phyloP scores from a whole-genome alignment of 2,888 invertebrate genomes.

The Pedicia rivosa region DNA sequence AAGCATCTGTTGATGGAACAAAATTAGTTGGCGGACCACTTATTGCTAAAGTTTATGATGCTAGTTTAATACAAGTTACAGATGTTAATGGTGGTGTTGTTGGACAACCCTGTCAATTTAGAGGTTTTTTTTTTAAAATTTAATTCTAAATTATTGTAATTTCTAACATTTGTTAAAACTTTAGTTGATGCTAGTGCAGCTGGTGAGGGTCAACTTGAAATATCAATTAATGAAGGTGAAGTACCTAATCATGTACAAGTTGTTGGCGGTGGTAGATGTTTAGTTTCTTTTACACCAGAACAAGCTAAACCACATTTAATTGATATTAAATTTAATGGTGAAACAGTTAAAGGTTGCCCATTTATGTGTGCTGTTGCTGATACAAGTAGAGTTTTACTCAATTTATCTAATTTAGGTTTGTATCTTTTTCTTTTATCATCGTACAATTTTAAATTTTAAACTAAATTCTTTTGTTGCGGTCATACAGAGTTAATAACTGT shows the following conservation, averaged over 20 bases:
- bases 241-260: slow-evolving; percentile 97
- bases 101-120: slow-evolving; percentile 91
- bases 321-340: slow-evolving; percentile 91
- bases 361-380: slow-evolving; percentile 75
- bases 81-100: slow-evolving; percentile 88
- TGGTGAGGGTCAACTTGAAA: slow-evolving; percentile 97
- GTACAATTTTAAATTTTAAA: not conserved
- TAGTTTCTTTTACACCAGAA: slow-evolving; percentile 90
- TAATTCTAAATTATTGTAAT: too few relatives aligned
- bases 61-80: slow-evolving; percentile 83
- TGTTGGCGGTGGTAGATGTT: slow-evolving; percentile 85
- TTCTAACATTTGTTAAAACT: slow-evolving; percentile 36
- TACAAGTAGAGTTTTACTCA: slow-evolving; percentile 57
- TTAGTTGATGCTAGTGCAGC: slow-evolving; percentile 98
- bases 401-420: slow-evolving; percentile 52
- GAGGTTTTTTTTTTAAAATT: slow-evolving; percentile 32
- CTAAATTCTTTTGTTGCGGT: slow-evolving; percentile 15
- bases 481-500: slow-evolving; percentile 82
- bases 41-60: slow-evolving; percentile 88
- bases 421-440: too few relatives aligned
- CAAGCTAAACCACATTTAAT: slow-evolving; percentile 80
- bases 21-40: slow-evolving; percentile 81
- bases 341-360: slow-evolving; percentile 81
- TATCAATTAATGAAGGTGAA: slow-evolving; percentile 97
- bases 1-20: slow-evolving; percentile 78